Evolutionary conservation across 2,888 invertebrate genomes (phyloP).

Genomic region (Chymomyza amoena): DNA sequence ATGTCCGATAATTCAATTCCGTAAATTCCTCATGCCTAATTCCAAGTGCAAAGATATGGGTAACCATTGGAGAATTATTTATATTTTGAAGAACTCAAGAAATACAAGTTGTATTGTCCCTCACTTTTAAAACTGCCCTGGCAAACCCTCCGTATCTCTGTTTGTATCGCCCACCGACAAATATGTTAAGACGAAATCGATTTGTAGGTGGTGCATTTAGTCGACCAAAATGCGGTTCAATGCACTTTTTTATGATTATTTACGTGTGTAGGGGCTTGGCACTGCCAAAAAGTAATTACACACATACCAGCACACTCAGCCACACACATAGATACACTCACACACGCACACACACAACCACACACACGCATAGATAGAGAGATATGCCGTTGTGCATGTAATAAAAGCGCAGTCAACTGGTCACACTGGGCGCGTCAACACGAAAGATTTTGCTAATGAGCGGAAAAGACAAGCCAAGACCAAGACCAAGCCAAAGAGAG

Average conservation of each 20-base stretch:
- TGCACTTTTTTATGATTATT: slow-evolving; percentile 41
- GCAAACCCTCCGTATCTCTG: not conserved
- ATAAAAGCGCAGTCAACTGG: slow-evolving; percentile 18
- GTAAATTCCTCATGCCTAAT: too few species aligned
- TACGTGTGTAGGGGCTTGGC: slow-evolving; percentile 50
- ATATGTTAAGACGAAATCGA: slow-evolving; percentile 39
- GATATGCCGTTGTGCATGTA: not conserved
- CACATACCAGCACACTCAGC: slow-evolving; percentile 10
- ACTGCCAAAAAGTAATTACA: slow-evolving; percentile 67
- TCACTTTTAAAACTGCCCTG: not conserved
- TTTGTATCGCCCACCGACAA: not conserved
- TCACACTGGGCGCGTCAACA: slow-evolving; percentile 54
- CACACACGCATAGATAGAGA: not conserved
- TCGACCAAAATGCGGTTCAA: slow-evolving; percentile 48
- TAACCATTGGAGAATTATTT: too few species aligned
- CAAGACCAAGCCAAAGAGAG: slow-evolving; percentile 5
- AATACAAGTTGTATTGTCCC: too few species aligned
- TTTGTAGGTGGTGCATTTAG: slow-evolving; percentile 40
- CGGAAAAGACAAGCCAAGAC: slow-evolving; percentile 17
- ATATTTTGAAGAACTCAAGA: too few species aligned
- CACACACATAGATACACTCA: not conserved
- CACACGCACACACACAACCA: slow-evolving; percentile 22
- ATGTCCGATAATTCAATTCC: too few species aligned
- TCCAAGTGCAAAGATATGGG: too few species aligned
- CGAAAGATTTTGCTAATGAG: slow-evolving; percentile 57